These are phyloP conservation scores for Antechinus flavipes DNA, from an alignment of 2,113 vertebrate genomes.

Conservation along the genomic window DNA sequence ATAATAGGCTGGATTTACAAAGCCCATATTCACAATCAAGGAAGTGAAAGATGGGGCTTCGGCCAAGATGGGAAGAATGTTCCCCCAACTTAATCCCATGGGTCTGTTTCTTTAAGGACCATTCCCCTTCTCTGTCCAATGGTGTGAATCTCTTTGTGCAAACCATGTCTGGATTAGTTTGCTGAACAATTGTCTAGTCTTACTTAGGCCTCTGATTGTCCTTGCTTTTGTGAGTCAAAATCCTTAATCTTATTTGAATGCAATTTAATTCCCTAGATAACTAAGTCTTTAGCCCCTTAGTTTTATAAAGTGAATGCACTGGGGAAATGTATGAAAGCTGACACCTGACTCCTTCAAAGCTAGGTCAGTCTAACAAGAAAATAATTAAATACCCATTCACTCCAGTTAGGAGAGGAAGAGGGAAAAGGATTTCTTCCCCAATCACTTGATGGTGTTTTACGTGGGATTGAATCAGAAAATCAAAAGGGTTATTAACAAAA, in stretches of 20 bases:
- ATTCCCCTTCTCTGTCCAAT: conserved; percentile 26
- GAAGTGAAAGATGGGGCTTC: not conserved
- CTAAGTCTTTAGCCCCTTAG: conserved; percentile 50
- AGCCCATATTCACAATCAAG: not conserved
- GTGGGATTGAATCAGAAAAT: conserved; percentile 72
- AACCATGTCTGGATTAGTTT: conserved; percentile 67
- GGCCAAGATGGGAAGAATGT: not conserved
- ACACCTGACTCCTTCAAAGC: conserved; percentile 55
- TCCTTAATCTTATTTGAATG: conserved; percentile 78
- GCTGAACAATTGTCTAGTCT: conserved; percentile 67
- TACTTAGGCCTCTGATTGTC: conserved; percentile 71
- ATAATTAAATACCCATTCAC: conserved; percentile 75
- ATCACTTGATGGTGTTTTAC: conserved; percentile 68
- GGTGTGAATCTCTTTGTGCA: conserved; percentile 59
- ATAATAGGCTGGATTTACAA: conserved; percentile 14
- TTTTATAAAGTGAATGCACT: conserved; percentile 66
- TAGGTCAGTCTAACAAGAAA: conserved; percentile 68
- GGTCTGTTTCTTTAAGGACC: not conserved
- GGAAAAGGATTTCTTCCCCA: conserved; percentile 68
- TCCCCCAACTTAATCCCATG: not conserved
- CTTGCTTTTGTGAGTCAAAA: conserved; percentile 77
- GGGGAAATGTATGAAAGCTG: conserved; percentile 47
- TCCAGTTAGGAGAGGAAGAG: conserved; percentile 24
- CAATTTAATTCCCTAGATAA: conserved; percentile 77
- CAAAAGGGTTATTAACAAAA: conserved; percentile 44